A percentile compares a stretch with the other conserved stretches of the same genome.
Conservation (phyloP, 2,113 vertebrate genomes). For the Thryonomys swinderianus region DNA sequence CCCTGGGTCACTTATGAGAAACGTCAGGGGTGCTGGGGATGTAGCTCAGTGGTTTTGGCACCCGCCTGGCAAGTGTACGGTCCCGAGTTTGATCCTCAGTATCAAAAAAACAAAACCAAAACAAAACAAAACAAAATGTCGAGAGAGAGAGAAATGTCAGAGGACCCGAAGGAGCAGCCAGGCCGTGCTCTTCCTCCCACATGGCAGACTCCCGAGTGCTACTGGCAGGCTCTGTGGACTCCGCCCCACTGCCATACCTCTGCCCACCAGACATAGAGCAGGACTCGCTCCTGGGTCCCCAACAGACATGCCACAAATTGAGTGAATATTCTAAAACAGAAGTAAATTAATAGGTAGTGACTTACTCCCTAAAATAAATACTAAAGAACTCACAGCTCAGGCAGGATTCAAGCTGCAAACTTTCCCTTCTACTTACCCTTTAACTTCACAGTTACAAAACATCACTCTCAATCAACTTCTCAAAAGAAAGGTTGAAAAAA, state of each 20-base stretch:
- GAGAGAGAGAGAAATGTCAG: too few relatives aligned
- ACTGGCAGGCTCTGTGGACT: neutral
- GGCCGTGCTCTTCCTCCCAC: too few relatives aligned
- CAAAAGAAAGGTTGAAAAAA: neutral
- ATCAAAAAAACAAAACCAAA: too few relatives aligned
- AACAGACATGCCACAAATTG: neutral
- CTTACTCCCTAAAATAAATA: neutral
- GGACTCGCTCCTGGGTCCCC: neutral
- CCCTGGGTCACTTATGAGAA: neutral
- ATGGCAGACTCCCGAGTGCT: neutral
- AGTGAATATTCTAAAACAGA: slow-evolving; percentile 24
- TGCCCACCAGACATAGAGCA: neutral
- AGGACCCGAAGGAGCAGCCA: neutral
- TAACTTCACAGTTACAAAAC: neutral
- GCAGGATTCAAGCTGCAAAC: slow-evolving; percentile 13
- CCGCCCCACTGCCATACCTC: neutral
- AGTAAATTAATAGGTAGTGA: neutral
- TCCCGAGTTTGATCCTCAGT: too few relatives aligned
- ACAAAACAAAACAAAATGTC: too few relatives aligned
- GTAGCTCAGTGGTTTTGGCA: too few relatives aligned
- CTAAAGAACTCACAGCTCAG: neutral
- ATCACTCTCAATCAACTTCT: neutral
- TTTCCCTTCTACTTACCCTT: neutral
- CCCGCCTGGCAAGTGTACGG: too few relatives aligned
- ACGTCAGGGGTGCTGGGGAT: neutral